Evolutionary conservation across 2,113 vertebrate genomes (phyloP).

Genomic region (Neogale vison): DNA sequence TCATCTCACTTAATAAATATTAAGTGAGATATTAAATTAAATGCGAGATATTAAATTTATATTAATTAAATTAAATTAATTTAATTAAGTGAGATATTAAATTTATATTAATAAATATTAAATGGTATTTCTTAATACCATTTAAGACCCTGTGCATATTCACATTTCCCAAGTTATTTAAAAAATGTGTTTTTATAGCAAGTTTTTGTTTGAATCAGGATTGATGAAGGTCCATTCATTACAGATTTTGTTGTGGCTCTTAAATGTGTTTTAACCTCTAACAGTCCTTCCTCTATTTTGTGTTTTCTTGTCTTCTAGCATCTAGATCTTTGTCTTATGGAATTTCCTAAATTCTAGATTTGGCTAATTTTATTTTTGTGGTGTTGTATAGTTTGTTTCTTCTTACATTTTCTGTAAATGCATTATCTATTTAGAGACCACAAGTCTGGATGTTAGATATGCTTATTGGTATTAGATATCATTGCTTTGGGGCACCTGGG

Average conservation of each 20-base stretch:
- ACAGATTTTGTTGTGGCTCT: not conserved
- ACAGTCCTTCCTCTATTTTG: not conserved
- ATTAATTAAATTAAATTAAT: too few species aligned
- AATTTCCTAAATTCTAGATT: not conserved
- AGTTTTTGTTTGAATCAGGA: constrained; percentile 4
- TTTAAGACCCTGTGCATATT: not conserved
- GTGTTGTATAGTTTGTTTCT: not conserved
- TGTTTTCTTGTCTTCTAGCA: not conserved
- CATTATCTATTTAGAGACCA: not conserved
- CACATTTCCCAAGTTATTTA: not conserved
- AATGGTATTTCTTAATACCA: not conserved
- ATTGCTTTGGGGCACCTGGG: not conserved
- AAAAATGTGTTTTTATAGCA: not conserved
- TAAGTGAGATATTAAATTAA: not conserved
- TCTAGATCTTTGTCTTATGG: not conserved
- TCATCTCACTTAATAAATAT: not conserved
- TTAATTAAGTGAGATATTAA: too few species aligned
- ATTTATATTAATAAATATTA: not conserved
- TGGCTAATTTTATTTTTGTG: not conserved
- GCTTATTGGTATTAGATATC: not conserved
- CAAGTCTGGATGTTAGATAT: not conserved
- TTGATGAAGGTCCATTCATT: not conserved
- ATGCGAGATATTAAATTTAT: too few species aligned
- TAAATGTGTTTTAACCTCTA: not conserved
- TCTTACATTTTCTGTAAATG: not conserved